These are phyloP conservation scores for Popillia japonica DNA, from an alignment of 1,140 invertebrate species.

Conservation along the genomic window DNA sequence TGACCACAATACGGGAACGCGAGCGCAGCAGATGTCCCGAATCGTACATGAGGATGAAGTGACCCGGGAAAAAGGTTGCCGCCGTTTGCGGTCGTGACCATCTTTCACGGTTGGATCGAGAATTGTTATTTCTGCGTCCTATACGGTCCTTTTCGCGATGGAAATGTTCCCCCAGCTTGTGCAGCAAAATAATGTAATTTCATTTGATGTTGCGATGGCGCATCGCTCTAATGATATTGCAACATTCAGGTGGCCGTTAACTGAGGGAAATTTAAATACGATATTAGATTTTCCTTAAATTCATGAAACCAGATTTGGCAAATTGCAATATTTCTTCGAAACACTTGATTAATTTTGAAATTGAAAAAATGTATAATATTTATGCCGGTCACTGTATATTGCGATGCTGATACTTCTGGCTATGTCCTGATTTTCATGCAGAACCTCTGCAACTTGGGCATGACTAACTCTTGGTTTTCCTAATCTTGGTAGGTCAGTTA, in stretches of 20 bases:
- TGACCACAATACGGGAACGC: constrained; percentile 9
- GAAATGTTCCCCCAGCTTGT: background rate
- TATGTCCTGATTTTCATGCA: no score
- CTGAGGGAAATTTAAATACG: no score
- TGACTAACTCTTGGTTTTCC: no score
- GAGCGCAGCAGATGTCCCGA: background rate
- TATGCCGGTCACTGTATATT: no score
- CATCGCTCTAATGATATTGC: background rate
- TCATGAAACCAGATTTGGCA: no score
- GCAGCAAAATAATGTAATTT: constrained; percentile 6
- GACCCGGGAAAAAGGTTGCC: constrained; percentile 2
- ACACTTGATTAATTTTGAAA: background rate
- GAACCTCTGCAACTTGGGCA: no score
- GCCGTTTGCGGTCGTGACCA: background rate
- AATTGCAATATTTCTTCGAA: no score
- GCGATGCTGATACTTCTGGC: no score
- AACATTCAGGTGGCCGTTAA: background rate
- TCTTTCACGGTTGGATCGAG: background rate
- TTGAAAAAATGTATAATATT: no score
- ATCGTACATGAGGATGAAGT: background rate
- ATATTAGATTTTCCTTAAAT: no score
- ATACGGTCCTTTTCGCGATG: background rate
- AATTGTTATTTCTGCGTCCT: constrained; percentile 1
- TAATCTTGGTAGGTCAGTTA: no score
- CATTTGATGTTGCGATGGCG: background rate